Evolutionary conservation across 2,113 vertebrate species (phyloP), one percentile per base, ranked within the genome.

Genomic region (Phoenicopterus ruber): DNA sequence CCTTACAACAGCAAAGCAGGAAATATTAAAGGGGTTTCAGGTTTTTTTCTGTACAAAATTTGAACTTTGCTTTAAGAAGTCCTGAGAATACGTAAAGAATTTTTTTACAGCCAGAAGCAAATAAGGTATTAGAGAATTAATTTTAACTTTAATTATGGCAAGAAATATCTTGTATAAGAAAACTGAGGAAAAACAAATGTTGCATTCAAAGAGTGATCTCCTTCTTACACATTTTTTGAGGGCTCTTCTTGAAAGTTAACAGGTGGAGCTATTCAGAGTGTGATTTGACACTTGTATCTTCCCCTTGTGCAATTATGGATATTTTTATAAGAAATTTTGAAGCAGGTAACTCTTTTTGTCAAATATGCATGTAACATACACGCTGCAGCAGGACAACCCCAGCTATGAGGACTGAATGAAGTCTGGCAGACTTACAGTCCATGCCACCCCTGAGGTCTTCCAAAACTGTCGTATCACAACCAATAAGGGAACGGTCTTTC

Each of bases 311-410:
- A 61, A 19, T 46, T 59, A 44, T 11, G 16, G 10, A 20, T 11
- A 34, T 82, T 92, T 82, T 47, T 22, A 14, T n/a, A 47, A 55
- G 25, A 18, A 86, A 47, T 59, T 63, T n/a, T 76, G 47, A 72
- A 72, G 11, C 10, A 44, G 7, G 2, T 11, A 66, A 18, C 4
- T 7, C 8, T 57, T 46, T 69, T 14, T 62, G 4, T 29, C 47
- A 87, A 17, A 71, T 44, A 50, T 11, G 6, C 8, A 31, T 29
- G 25, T 42, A 24, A 74, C 32, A 42, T 7, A 22, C 20, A 46
- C 7, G 0, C 4, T 31, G 2, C 26, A 69, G 18, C 17, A 84
- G 20, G 19, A 55, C 1, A 13, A 9, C 1, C 10, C 18, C 76
- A 86, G 9, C 11, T 59, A 26, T 21, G 15, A 93, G 5, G 2